Evolutionary conservation across 2,888 invertebrate genomes (phyloP), one percentile per base, ranked within the genome.

Genomic region (Diplazon laetatorius): DNA sequence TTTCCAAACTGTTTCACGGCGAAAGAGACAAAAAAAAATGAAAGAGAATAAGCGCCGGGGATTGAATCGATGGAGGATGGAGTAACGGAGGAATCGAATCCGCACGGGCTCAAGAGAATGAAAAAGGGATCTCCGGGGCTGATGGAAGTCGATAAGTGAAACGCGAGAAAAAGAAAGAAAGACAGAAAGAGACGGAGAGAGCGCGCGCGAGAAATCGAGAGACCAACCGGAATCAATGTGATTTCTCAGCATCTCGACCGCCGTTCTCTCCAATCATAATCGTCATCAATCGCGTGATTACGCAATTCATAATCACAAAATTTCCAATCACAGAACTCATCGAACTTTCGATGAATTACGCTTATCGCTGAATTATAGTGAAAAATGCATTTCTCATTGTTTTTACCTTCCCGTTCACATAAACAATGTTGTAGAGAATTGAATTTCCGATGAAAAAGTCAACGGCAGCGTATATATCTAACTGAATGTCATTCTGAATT

Each of bases 321-420:
- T 86, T 86, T 82, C 76, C 81, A 81, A 82, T 87, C 82, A 84
- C 82, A 82, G 86, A 86, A 85, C 86, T 82, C 80, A 82, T 80
- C n/a, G 83, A 82, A 82, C 81, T 78, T 55, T 60, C 84, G 84
- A 87, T 87, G 83, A 85, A 83, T 82, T 77, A 78, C 81, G 84
- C 83, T 86, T 84, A 85, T 85, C 85, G 82, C 68, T 73, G 55
- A 82, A 83, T 81, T 84, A 82, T 84, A 73, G 55, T 39, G 35
- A 59, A 52, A 60, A 16, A 50, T 4, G 20, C 18, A 16, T 25
- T 35, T 65, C 37, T 42, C 20, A 30, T 30, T 12, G 42, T n/a
- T 30, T 39, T 25, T 55, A 22, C 30, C 25, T 25, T 25, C 35
- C n/a, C n/a, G n/a, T n/a, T n/a, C n/a, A n/a, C n/a, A n/a, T n/a